Conservation (phyloP, 2,113 vertebrate genomes). For the Rhineura floridana region DNA sequence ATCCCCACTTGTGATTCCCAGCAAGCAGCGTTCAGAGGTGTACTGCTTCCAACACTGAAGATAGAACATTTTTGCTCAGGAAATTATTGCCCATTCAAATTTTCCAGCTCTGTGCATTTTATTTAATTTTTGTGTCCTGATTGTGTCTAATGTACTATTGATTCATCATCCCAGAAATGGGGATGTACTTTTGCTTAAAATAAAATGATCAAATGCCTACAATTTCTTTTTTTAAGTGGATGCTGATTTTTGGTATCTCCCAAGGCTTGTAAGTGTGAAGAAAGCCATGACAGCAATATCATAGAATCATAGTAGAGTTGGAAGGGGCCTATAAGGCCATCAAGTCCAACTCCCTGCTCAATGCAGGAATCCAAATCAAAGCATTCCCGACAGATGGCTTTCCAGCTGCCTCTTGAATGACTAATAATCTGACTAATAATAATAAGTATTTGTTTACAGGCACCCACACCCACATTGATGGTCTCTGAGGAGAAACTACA, state of each 20-base stretch:
- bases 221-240: not conserved
- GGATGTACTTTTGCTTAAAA: not conserved
- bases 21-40: too few species aligned
- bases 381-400: too few species aligned
- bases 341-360: too few species aligned
- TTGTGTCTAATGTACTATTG: too few species aligned
- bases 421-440: fast-evolving
- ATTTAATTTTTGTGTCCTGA: not conserved
- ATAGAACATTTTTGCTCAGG: not conserved
- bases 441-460: fast-evolving
- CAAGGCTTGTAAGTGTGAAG: not conserved
- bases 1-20: too few species aligned
- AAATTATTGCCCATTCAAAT: too few species aligned
- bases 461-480: not conserved
- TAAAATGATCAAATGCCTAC: not conserved
- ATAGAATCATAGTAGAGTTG: too few species aligned
- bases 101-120: not conserved
- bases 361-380: too few species aligned
- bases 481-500: not conserved
- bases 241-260: too few species aligned
- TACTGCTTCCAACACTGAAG: too few species aligned
- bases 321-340: too few species aligned
- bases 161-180: not conserved
- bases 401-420: too few species aligned
- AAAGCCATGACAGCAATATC: not conserved